Evolutionary conservation across 2,797 vertebrate genomes (phyloP).

Genomic region (Brachymystax lenok): DNA sequence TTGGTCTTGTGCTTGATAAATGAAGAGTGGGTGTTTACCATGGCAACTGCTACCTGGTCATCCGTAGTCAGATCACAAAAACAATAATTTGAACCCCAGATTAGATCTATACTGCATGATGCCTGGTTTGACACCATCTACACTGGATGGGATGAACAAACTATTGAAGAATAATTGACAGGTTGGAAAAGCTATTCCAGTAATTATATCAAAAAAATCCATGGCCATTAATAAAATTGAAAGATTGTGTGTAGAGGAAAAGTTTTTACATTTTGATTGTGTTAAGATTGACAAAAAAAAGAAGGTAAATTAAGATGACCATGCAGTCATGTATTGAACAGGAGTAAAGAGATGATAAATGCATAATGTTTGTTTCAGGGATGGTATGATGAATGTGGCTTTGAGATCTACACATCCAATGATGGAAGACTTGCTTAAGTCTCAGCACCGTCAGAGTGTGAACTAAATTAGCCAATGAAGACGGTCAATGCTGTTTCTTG

Average conservation of each 20-base stretch:
- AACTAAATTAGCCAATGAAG: neutral
- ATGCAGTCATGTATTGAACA: too few species aligned
- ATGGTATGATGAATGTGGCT: neutral
- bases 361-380: neutral
- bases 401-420: neutral
- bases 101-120: neutral
- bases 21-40: slow-evolving; percentile 15
- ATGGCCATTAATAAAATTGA: neutral
- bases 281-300: too few species aligned
- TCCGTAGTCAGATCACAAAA: slow-evolving; percentile 8
- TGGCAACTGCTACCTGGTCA: slow-evolving; percentile 15
- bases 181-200: neutral
- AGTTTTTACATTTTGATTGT: neutral
- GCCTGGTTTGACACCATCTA: neutral
- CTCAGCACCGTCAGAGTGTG: neutral
- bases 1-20: slow-evolving; percentile 9
- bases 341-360: neutral
- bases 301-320: too few species aligned
- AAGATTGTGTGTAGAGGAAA: neutral
- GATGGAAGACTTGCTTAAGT: neutral
- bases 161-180: too few species aligned
- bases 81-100: neutral
- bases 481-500: too few species aligned
- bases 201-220: neutral
- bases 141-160: neutral